Evolutionary conservation across 2,888 invertebrate genomes (phyloP).

Genomic region (Eilema caniola): DNA sequence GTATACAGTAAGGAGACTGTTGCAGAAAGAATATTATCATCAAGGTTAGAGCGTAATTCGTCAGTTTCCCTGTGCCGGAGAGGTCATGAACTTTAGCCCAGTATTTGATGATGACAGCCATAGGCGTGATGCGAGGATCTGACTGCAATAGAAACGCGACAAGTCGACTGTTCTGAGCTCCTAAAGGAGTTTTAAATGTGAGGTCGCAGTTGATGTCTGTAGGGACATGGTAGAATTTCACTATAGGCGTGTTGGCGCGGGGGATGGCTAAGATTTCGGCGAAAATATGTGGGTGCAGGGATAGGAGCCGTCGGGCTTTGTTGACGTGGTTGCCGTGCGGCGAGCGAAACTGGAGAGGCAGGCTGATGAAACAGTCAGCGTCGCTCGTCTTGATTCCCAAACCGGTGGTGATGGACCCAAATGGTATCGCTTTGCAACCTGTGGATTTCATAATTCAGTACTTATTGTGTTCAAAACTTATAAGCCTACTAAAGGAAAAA

Average conservation of each 20-base stretch:
- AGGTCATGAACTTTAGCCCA: conserved; percentile 90
- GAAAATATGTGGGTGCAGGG: conserved; percentile 77
- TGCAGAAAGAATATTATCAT: conserved; percentile 91
- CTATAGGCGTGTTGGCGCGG: conserved; percentile 92
- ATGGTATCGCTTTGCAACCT: conserved; percentile 84
- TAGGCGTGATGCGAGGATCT: conserved; percentile 87
- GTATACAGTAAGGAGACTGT: conserved; percentile 79
- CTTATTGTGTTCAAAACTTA: background rate
- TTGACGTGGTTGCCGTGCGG: conserved; percentile 57
- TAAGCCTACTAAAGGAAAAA: background rate
- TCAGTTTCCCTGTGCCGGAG: conserved; percentile 86
- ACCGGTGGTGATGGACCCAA: conserved; percentile 92
- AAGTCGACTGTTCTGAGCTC: conserved; percentile 90
- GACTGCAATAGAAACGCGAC: conserved; percentile 87
- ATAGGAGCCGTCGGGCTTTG: conserved; percentile 73
- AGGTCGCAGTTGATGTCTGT: conserved; percentile 90
- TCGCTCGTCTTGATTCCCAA: conserved; percentile 90
- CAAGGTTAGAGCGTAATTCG: conserved; percentile 90
- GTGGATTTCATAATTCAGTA: conserved; percentile 20
- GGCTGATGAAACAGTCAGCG: conserved; percentile 89
- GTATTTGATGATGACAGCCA: conserved; percentile 90
- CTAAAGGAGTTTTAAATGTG: conserved; percentile 90
- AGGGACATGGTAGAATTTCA: conserved; percentile 89
- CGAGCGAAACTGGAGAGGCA: conserved; percentile 63
- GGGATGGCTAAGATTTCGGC: conserved; percentile 88